A percentile compares a stretch with the other conserved stretches of the same genome.
Conservation (phyloP, 1,140 invertebrate species). For the Notospermus geniculatus region DNA sequence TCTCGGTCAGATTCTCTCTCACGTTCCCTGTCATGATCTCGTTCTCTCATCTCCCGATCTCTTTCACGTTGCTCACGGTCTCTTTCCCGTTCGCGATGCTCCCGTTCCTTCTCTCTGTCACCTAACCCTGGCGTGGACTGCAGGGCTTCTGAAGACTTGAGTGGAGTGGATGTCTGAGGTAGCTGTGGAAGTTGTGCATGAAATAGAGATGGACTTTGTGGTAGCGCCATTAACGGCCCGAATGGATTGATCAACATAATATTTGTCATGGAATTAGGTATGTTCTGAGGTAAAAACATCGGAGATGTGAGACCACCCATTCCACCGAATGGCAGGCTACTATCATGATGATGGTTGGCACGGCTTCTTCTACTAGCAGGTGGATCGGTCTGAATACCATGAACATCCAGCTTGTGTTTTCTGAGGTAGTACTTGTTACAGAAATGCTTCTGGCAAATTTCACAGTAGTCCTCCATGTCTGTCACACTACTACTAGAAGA, state of each 20-base stretch:
- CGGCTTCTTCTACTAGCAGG: neutral
- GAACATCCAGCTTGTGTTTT: constrained; percentile 65
- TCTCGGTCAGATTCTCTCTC: too few relatives aligned
- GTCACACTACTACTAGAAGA: constrained; percentile 21
- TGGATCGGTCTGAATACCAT: constrained; percentile 56
- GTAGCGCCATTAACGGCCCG: constrained; percentile 45
- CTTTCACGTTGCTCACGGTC: too few relatives aligned
- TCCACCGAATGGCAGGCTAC: neutral
- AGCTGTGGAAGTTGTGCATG: constrained; percentile 4
- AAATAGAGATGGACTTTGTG: constrained; percentile 4
- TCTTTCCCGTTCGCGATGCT: neutral
- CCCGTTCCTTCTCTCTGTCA: neutral
- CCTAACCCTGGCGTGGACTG: constrained; percentile 1
- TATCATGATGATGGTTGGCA: neutral
- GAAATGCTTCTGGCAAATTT: constrained; percentile 56
- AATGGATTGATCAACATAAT: constrained; percentile 56
- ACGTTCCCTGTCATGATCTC: too few relatives aligned
- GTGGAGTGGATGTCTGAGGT: constrained; percentile 4
- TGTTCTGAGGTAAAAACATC: constrained; percentile 20
- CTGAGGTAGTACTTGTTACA: constrained; percentile 62
- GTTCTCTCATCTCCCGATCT: too few relatives aligned
- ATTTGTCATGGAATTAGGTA: constrained; percentile 39
- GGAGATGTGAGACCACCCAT: constrained; percentile 24
- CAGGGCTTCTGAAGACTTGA: constrained; percentile 6
- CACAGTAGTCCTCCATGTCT: constrained; percentile 55